Conservation (phyloP, 2,888 invertebrate species). For the Anticlea derivata region DNA sequence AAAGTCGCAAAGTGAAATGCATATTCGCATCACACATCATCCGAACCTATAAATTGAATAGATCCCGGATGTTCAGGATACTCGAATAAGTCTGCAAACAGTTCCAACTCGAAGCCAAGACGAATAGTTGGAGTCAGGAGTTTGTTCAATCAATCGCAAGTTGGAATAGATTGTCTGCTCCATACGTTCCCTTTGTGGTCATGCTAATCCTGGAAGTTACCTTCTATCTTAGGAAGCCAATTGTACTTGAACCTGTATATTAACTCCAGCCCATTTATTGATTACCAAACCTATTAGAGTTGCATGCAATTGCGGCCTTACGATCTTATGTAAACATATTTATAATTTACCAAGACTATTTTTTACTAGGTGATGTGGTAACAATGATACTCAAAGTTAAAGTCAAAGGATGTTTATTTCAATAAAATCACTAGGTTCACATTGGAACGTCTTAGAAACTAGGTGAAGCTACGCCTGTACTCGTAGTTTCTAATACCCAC, state of each 20-base stretch:
- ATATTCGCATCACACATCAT: conserved; percentile 19
- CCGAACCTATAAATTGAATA: conserved; percentile 38
- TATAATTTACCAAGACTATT: no score
- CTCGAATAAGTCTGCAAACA: conserved; percentile 55
- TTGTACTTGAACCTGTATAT: not conserved
- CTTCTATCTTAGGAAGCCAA: conserved; percentile 1
- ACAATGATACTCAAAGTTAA: no score
- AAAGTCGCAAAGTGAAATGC: conserved; percentile 17
- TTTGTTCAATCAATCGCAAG: conserved; percentile 26
- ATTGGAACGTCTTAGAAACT: no score
- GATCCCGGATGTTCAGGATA: conserved; percentile 38
- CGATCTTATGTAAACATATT: no score
- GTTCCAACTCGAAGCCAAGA: conserved; percentile 46
- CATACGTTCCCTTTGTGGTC: conserved; percentile 13
- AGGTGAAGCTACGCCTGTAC: no score
- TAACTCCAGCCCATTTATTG: no score
- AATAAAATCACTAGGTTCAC: no score
- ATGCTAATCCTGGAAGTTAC: conserved; percentile 20
- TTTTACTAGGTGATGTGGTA: no score
- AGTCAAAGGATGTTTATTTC: no score
- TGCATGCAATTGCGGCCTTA: no score
- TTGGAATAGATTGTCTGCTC: conserved; percentile 18
- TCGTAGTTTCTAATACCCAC: no score
- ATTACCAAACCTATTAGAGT: no score
- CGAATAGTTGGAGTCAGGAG: conserved; percentile 40